These are phyloP conservation scores for Cladorhizidae sp. DNA, from an alignment of 37 sponge, comb jelly and placozoan species.

Conservation along the genomic window DNA sequence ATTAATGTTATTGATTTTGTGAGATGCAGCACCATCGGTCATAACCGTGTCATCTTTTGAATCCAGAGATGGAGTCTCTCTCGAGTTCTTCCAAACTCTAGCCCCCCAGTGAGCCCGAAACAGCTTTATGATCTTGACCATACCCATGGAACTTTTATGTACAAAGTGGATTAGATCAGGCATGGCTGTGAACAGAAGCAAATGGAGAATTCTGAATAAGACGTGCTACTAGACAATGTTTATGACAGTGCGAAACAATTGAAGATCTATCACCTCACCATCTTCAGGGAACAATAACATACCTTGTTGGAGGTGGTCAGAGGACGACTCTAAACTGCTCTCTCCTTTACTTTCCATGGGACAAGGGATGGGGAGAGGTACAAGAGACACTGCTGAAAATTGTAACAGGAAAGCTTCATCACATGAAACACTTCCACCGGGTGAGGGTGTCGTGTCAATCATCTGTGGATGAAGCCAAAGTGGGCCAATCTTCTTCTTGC, in stretches of 20 bases:
- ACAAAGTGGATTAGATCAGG: constrained; percentile 81
- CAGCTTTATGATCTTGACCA: constrained; percentile 51
- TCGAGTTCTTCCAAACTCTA: constrained; percentile 16
- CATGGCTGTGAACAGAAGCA: constrained; percentile 56
- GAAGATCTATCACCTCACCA: constrained; percentile 24
- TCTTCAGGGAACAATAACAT: constrained; percentile 57
- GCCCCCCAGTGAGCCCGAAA: constrained; percentile 79
- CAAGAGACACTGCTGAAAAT: constrained; percentile 38
- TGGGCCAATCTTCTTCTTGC: constrained; percentile 67
- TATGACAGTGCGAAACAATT: not conserved
- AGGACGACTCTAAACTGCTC: not conserved
- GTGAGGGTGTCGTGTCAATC: not conserved
- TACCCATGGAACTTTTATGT: constrained; percentile 75
- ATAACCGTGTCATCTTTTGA: not conserved
- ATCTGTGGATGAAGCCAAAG: constrained; percentile 33
- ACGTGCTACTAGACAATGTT: not conserved
- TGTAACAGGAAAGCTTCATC: constrained; percentile 28
- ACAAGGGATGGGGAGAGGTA: constrained; percentile 31
- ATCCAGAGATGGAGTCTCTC: not conserved
- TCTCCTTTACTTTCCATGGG: not conserved
- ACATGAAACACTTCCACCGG: not conserved
- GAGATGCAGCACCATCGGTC: not conserved
- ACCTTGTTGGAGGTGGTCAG: constrained; percentile 3
- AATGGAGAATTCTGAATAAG: not conserved
- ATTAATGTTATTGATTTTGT: not conserved